Evolutionary conservation across 1,140 invertebrate species (phyloP).

Genomic region (Muscidifurax raptorellus): DNA sequence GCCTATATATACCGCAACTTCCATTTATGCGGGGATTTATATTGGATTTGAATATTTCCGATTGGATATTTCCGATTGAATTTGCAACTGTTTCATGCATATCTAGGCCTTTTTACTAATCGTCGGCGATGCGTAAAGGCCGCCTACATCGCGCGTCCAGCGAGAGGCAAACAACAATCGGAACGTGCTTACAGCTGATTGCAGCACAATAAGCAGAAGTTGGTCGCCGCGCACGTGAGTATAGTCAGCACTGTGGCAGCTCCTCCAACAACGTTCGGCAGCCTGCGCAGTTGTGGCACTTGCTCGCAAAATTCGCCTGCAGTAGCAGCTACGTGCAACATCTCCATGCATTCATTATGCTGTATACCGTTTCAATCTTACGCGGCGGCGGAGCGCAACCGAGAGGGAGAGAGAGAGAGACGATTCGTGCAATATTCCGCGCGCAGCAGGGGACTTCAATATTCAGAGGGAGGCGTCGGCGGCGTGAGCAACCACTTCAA

Average conservation of each 20-base stretch:
- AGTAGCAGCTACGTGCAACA: neutral
- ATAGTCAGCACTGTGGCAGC: neutral
- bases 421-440: neutral
- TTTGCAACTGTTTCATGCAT: no score
- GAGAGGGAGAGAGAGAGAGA: neutral
- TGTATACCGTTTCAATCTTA: neutral
- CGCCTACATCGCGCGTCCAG: no score
- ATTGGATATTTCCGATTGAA: no score
- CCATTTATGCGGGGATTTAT: constrained; percentile 30
- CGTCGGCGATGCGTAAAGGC: neutral
- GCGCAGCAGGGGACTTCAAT: neutral
- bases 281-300: neutral
- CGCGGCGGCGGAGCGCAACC: no score
- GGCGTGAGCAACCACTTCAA: neutral
- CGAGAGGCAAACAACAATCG: neutral
- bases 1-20: constrained; percentile 3
- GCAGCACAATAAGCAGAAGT: no score
- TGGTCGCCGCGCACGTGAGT: neutral
- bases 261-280: neutral
- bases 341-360: neutral
- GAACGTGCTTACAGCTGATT: neutral
- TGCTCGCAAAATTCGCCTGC: neutral
- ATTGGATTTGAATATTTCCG: no score
- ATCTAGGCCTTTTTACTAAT: neutral
- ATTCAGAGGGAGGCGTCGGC: neutral